Conservation (phyloP, 2,888 invertebrate genomes). For the Camponotus fellah region DNA sequence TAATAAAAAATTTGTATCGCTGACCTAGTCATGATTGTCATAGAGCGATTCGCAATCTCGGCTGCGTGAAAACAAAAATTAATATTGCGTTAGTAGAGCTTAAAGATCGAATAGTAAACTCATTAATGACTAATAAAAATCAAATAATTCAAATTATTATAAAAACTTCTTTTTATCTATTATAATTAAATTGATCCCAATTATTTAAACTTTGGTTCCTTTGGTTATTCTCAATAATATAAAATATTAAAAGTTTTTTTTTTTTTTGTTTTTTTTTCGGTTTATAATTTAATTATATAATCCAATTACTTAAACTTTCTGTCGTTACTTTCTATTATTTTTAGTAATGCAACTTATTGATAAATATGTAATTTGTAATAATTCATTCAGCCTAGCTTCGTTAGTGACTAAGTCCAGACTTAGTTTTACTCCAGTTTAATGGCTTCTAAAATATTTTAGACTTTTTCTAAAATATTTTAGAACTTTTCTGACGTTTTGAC, state of each 20-base stretch:
- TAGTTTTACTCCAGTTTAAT: not conserved
- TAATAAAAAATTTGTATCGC: slow-evolving; percentile 61
- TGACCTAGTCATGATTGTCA: slow-evolving; percentile 79
- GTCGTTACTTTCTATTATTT: not conserved
- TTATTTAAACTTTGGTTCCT: not conserved
- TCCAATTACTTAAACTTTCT: not conserved
- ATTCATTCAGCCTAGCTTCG: not conserved
- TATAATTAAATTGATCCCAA: not conserved
- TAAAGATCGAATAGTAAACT: not conserved
- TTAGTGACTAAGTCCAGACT: not conserved
- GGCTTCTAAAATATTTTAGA: too few species aligned
- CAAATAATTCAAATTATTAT: slow-evolving; percentile 8
- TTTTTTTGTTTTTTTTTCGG: too few species aligned
- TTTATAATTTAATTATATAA: not conserved
- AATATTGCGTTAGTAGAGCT: slow-evolving; percentile 36
- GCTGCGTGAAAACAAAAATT: slow-evolving; percentile 77
- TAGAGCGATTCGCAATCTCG: slow-evolving; percentile 76
- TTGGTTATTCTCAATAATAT: not conserved
- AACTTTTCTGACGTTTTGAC: slow-evolving; percentile 11
- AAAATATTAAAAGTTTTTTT: slow-evolving; percentile 1
- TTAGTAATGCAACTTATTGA: not conserved
- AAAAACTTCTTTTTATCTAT: not conserved
- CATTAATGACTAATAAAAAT: not conserved
- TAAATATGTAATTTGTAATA: not conserved
- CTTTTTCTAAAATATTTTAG: too few species aligned